These are phyloP conservation scores for Cistogaster globosa DNA, from an alignment of 2,888 invertebrate species.

Conservation along the genomic window DNA sequence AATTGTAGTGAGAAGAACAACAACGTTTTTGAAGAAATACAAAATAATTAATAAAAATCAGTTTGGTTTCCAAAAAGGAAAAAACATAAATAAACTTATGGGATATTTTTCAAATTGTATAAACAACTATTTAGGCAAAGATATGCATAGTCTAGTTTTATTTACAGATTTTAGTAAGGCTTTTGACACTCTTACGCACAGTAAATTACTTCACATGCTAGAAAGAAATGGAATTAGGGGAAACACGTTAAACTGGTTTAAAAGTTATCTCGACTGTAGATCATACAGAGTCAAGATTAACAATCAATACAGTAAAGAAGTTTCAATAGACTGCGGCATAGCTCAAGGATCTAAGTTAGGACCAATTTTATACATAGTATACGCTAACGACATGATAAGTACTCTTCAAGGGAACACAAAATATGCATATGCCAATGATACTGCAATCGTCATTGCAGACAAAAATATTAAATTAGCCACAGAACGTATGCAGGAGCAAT, in stretches of 20 bases:
- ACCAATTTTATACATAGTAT: neutral
- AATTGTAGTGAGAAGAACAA: neutral
- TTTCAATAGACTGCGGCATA: neutral
- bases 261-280: neutral
- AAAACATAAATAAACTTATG: neutral
- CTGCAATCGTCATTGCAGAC: neutral
- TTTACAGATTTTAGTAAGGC: conserved; percentile 3
- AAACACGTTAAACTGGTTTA: neutral
- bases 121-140: neutral
- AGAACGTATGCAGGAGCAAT: no score
- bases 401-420: neutral
- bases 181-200: neutral
- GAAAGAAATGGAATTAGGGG: neutral
- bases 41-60: neutral
- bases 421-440: neutral
- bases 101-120: neutral
- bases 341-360: neutral
- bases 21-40: neutral
- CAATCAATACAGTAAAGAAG: neutral
- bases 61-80: conserved; percentile 1
- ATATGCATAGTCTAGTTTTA: neutral
- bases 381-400: neutral
- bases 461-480: no score
- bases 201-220: neutral
- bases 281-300: neutral